A percentile compares a stretch with the other conserved stretches of the same genome.
These are phyloP conservation scores for Dicentrarchus labrax DNA, from an alignment of 2,113 vertebrate genomes.

Conservation along the genomic window DNA sequence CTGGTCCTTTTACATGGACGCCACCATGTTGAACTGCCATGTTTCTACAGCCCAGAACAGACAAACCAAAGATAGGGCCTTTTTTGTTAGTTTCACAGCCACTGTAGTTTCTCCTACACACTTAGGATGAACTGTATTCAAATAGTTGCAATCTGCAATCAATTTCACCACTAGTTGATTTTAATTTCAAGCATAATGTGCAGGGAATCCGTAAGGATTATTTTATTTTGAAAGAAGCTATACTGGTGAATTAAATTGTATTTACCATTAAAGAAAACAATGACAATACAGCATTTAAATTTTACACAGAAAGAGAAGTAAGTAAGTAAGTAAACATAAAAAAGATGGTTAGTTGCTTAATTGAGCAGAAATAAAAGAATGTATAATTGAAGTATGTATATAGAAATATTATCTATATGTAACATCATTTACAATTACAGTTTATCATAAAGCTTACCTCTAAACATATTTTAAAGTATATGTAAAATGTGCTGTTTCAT, in stretches of 20 bases:
- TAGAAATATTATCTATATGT: no score
- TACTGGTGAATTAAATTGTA: neutral
- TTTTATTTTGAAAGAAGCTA: neutral
- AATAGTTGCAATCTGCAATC: no score
- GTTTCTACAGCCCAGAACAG: neutral
- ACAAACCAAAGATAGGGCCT: no score
- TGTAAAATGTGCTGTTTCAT: slow-evolving; percentile 22
- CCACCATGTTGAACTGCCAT: no score
- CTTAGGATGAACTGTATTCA: no score
- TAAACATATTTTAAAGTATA: neutral
- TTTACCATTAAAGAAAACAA: neutral
- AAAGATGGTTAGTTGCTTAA: no score
- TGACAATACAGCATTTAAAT: no score
- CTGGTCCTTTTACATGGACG: no score
- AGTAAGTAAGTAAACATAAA: neutral
- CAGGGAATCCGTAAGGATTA: neutral
- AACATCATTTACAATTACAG: neutral
- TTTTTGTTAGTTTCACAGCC: no score
- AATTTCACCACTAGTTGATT: neutral
- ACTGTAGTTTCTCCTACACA: no score
- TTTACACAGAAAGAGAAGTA: neutral
- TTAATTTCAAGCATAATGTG: neutral
- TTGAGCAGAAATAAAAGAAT: neutral
- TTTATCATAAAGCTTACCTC: neutral
- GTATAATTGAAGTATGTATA: no score